Evolutionary conservation across 2,888 invertebrate genomes (phyloP), one percentile per base, ranked within the genome.

Genomic region (Pteria penguin): DNA sequence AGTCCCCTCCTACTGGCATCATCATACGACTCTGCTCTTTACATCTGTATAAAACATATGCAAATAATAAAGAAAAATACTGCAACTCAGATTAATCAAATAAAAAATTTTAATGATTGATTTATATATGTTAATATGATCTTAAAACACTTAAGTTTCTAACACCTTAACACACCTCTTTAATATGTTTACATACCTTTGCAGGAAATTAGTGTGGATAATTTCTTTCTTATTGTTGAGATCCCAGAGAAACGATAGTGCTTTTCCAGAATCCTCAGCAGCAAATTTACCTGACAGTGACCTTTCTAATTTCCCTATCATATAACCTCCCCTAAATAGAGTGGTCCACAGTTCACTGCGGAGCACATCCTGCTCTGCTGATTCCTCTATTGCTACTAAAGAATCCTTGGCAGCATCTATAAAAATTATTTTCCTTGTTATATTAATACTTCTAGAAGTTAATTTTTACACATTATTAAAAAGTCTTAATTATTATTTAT

Each of bases 261-360:
- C 82, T 33, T 72, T 71, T 3, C 79, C 74, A 8, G 82, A 72
- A 29, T 84, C 85, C 54, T 86, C 86, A 29, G 87, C 81, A 24
- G 80, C 90, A 82, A 86, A 86, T 85, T 85, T 90, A 31, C 90
- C 90, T 4, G 91, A 91, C 52, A 91, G 84, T 1, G 91, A 90
- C 31, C 90, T 69, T 82, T 91, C 89, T 54, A 91, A 82, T 78
- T 87, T 89, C 45, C 87, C 88, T 24, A 87, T 83, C 83, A 86
- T 87, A 76, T 90, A 91, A 3, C 92, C 92, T 26, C 90, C 91
- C 22, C 90, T 80, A 80, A 92, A 91, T 72, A 92, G 73, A 0
- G 91, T 89, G 2, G 89, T 89, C 92, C 92, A 92, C 68, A 92
- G 81, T 52, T 91, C 90, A 81, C 90, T 90, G 14, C 86, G 80